Percentiles rank a stretch among this genome's conserved stretches.
These are phyloP conservation scores for Drosophila bunnanda DNA, from an alignment of 2,888 invertebrate genomes.

Conservation along the genomic window DNA sequence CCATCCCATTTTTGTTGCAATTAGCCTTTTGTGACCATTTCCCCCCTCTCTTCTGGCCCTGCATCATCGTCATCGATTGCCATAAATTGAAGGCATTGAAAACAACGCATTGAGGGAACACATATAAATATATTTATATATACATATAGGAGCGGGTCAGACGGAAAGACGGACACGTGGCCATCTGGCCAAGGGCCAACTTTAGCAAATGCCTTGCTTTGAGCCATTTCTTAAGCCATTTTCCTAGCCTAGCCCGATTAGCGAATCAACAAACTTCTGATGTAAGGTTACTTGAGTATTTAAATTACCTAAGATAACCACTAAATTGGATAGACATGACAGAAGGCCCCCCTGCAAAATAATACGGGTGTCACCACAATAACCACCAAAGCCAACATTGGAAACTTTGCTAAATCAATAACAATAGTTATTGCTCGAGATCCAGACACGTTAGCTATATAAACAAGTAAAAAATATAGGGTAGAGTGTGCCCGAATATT, in stretches of 20 bases:
- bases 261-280: background rate
- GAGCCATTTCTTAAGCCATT: conserved; percentile 24
- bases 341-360: background rate
- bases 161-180: conserved; percentile 13
- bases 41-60: conserved; percentile 7
- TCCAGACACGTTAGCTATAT: too few species aligned
- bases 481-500: too few species aligned
- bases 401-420: conserved; percentile 3
- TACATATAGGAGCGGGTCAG: background rate
- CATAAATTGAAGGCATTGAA: conserved; percentile 64
- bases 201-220: conserved; percentile 14
- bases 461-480: too few species aligned
- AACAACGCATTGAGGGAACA: conserved; percentile 49
- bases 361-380: conserved; percentile 2
- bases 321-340: conserved; percentile 10
- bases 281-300: conserved; percentile 8
- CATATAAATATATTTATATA: background rate
- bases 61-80: conserved; percentile 59
- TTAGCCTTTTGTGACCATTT: conserved; percentile 61
- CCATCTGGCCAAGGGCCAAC: conserved; percentile 36
- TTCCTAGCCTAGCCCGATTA: conserved; percentile 6
- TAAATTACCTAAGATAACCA: conserved; percentile 13
- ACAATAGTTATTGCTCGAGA: background rate
- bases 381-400: conserved; percentile 1
- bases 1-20: conserved; percentile 50